A percentile compares a stretch with the other conserved stretches of the same genome.
phyloP scores from a whole-genome alignment of 2,113 vertebrate genomes.

The Callopanchax toddi region DNA sequence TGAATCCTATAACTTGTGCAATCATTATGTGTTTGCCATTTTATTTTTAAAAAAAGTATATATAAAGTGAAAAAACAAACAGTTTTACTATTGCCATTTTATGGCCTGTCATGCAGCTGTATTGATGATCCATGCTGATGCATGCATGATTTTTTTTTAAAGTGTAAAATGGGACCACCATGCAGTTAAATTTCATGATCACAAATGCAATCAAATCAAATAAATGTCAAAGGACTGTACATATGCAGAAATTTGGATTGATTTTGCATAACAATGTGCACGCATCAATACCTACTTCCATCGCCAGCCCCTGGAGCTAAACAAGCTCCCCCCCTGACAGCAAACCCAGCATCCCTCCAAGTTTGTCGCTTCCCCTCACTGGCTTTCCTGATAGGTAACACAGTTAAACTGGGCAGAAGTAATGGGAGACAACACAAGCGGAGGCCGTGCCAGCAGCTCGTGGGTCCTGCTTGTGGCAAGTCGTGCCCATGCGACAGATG shows the following conservation, averaged over 20 bases:
- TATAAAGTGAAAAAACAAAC: not conserved
- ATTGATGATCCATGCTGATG: not conserved
- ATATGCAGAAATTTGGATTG: slow-evolving; percentile 11
- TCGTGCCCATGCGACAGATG: slow-evolving; percentile 77
- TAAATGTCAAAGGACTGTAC: slow-evolving; percentile 11
- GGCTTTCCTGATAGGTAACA: slow-evolving; percentile 63
- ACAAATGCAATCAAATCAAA: slow-evolving; percentile 14
- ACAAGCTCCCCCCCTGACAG: slow-evolving; percentile 46
- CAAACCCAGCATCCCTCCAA: slow-evolving; percentile 42
- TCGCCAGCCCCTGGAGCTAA: slow-evolving; percentile 33
- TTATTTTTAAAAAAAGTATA: no score
- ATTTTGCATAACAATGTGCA: slow-evolving; percentile 15
- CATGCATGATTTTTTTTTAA: not conserved
- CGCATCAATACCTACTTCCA: slow-evolving; percentile 33
- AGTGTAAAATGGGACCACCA: not conserved
- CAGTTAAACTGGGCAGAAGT: slow-evolving; percentile 71
- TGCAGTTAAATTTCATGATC: not conserved
- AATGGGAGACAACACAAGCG: slow-evolving; percentile 67
- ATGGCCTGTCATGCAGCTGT: not conserved
- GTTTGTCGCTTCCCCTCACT: slow-evolving; percentile 53
- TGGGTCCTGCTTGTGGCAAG: slow-evolving; percentile 46
- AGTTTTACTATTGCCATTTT: not conserved
- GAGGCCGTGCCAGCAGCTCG: slow-evolving; percentile 70
- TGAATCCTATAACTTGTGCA: no score
- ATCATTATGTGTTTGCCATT: no score